Percentiles rank a stretch among this genome's conserved stretches.
Evolutionary conservation across 2,888 invertebrate species (phyloP).

Genomic region (Dynastes hyllus): DNA sequence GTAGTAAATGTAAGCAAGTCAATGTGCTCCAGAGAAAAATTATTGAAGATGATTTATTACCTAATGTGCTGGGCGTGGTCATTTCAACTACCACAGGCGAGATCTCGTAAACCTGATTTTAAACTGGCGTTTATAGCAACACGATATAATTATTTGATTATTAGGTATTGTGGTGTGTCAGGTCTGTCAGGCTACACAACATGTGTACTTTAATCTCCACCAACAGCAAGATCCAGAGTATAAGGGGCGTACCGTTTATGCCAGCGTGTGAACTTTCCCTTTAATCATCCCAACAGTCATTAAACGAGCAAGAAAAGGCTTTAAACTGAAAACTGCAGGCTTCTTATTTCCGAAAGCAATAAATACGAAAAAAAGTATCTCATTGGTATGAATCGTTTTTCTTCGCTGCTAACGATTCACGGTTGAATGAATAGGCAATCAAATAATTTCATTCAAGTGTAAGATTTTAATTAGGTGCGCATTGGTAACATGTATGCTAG

Average conservation of each 20-base stretch:
- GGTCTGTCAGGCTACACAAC: slow-evolving; percentile 33
- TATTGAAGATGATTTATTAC: slow-evolving; percentile 53
- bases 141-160: slow-evolving; percentile 50
- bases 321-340: slow-evolving; percentile 20
- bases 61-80: slow-evolving; percentile 52
- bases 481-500: slow-evolving; percentile 6
- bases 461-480: slow-evolving; percentile 42
- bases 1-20: slow-evolving; percentile 43
- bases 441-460: slow-evolving; percentile 34
- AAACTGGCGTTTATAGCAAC: slow-evolving; percentile 41
- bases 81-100: slow-evolving; percentile 37
- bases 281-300: slow-evolving; percentile 43
- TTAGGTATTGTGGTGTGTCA: slow-evolving; percentile 46
- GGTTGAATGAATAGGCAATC: slow-evolving; percentile 24
- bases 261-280: slow-evolving; percentile 48
- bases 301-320: slow-evolving; percentile 31
- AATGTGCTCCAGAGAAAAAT: slow-evolving; percentile 43
- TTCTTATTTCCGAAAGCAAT: slow-evolving; percentile 21
- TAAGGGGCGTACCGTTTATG: slow-evolving; percentile 34
- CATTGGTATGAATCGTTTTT: slow-evolving; percentile 27
- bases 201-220: slow-evolving; percentile 38
- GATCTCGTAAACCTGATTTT: slow-evolving; percentile 38
- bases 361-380: slow-evolving; percentile 25
- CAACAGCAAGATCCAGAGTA: slow-evolving; percentile 29
- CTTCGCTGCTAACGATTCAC: slow-evolving; percentile 36